Conservation (phyloP, 2,797 vertebrate species). For the Otolemur crassicaudatus region DNA sequence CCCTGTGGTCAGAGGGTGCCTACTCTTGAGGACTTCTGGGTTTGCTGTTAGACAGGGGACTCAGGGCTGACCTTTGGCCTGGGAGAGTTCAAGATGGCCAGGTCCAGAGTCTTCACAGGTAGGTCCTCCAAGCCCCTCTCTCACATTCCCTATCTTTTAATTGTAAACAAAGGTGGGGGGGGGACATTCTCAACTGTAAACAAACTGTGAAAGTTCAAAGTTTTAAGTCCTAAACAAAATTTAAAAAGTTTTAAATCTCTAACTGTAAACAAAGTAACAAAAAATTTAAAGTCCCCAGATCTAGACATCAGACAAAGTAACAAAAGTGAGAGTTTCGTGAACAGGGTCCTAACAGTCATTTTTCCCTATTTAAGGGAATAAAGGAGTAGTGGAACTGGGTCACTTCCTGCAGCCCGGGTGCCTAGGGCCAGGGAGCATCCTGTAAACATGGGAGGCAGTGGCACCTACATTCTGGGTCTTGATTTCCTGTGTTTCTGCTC, state of each 20-base stretch:
- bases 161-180: slow-evolving; percentile 64
- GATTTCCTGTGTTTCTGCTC: slow-evolving; percentile 54
- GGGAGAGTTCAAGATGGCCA: slow-evolving; percentile 4
- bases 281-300: slow-evolving; percentile 60
- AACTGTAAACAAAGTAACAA: slow-evolving; percentile 78
- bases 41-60: neutral
- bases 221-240: slow-evolving; percentile 72
- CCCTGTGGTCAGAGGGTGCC: neutral
- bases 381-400: slow-evolving; percentile 7
- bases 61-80: slow-evolving; percentile 52
- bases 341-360: slow-evolving; percentile 68
- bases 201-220: slow-evolving; percentile 61
- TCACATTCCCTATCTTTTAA: slow-evolving; percentile 44
- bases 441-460: slow-evolving; percentile 68
- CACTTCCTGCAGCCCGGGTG: neutral
- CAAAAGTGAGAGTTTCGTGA: slow-evolving; percentile 52
- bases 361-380: slow-evolving; percentile 55
- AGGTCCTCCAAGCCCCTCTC: slow-evolving; percentile 39
- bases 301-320: slow-evolving; percentile 65
- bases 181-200: slow-evolving; percentile 70
- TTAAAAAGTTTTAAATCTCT: slow-evolving; percentile 48
- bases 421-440: slow-evolving; percentile 41
- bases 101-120: neutral
- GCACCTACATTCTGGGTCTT: slow-evolving; percentile 74
- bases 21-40: neutral